A percentile compares a stretch with the other conserved stretches of the same genome.
These are phyloP conservation scores for Mythimna vitellina DNA, from an alignment of 2,888 invertebrate genomes.

Conservation along the genomic window DNA sequence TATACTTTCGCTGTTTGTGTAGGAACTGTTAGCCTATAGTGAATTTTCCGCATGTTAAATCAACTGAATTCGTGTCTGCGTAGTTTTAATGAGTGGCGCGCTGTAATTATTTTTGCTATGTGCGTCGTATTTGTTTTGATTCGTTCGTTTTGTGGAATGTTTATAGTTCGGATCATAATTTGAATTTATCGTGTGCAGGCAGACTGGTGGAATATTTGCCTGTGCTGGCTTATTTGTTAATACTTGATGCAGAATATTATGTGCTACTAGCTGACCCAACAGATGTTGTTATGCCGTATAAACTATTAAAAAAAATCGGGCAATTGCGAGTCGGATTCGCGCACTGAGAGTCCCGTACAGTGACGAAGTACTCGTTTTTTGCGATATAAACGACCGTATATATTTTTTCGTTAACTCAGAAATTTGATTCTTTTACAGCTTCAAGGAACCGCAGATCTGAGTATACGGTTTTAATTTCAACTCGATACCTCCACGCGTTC, in stretches of 20 bases:
- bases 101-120: conserved; percentile 46
- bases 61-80: conserved; percentile 35
- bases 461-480: no score
- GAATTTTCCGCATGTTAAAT: conserved; percentile 48
- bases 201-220: not conserved
- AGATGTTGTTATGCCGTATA: no score
- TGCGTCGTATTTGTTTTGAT: conserved; percentile 42
- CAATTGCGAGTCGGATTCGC: no score
- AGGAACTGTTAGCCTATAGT: conserved; percentile 34
- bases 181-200: conserved; percentile 23
- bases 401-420: no score
- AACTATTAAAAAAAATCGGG: no score
- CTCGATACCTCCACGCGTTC: no score
- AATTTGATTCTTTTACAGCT: no score
- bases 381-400: no score
- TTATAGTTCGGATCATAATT: conserved; percentile 33
- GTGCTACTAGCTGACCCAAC: not conserved
- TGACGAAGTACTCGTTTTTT: no score
- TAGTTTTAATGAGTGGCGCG: conserved; percentile 38
- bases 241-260: not conserved
- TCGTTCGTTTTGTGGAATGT: conserved; percentile 34
- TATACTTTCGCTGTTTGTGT: conserved; percentile 45
- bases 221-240: not conserved
- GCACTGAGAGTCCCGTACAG: no score
- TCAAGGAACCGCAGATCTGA: no score